A percentile compares a stretch with the other conserved stretches of the same genome.
phyloP scores from a whole-genome alignment of 2,113 vertebrate species.

The Camelus bactrianus region DNA sequence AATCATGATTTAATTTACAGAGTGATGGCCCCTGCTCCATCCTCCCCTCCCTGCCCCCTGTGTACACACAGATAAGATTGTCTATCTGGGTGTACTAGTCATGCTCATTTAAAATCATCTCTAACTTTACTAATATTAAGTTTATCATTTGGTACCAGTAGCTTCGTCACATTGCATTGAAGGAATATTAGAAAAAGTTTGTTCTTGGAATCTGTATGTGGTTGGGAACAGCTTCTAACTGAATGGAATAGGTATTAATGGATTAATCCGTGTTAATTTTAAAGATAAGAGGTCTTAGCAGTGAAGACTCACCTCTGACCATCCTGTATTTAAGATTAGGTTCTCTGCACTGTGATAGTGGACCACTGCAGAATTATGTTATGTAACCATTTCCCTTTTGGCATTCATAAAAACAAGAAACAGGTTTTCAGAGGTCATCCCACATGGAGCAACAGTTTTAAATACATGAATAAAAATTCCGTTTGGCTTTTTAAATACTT shows the following conservation, averaged over 20 bases:
- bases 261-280: constrained; percentile 29
- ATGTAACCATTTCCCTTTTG: constrained; percentile 47
- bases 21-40: neutral
- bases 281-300: neutral
- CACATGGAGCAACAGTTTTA: constrained; percentile 19
- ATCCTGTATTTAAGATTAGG: neutral
- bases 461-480: constrained; percentile 63
- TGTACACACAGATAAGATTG: neutral
- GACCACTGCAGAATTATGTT: neutral
- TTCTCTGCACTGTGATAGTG: neutral
- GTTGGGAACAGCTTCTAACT: neutral
- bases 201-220: neutral
- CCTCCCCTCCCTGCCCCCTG: neutral
- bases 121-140: neutral
- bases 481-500: constrained; percentile 41
- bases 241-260: neutral
- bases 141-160: neutral
- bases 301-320: neutral
- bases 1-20: neutral
- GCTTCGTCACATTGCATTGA: neutral
- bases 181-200: constrained; percentile 5
- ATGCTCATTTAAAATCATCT: neutral
- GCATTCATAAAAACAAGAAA: constrained; percentile 60
- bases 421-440: constrained; percentile 27
- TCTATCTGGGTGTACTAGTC: neutral